Evolutionary conservation across 2,888 invertebrate species (phyloP).

Genomic region (Drosophila multiciliata): DNA sequence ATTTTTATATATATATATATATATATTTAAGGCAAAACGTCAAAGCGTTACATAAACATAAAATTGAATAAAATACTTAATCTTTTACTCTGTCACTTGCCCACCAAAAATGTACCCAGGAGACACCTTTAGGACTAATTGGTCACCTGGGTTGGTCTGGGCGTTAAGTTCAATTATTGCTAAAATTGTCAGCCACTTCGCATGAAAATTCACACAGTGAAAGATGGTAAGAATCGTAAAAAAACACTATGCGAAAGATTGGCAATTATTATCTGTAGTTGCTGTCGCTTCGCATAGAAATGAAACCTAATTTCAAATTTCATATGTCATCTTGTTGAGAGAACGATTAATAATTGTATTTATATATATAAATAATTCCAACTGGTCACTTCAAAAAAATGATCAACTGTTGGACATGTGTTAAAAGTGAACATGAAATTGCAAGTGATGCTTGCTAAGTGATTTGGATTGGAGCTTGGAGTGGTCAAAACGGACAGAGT

Average conservation of each 20-base stretch:
- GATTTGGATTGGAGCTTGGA: conserved; percentile 10
- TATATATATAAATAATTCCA: conserved; percentile 20
- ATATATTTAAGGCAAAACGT: conserved; percentile 37
- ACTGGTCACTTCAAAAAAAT: conserved; percentile 50
- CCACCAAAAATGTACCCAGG: conserved; percentile 3
- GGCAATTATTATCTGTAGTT: conserved; percentile 7
- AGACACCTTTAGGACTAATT: conserved; percentile 4
- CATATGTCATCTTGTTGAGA: conserved; percentile 76
- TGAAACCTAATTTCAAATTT: conserved; percentile 76
- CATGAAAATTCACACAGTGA: conserved; percentile 82
- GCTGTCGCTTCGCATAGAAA: conserved; percentile 4
- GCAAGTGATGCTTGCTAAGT: conserved; percentile 32
- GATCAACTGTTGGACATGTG: conserved; percentile 17
- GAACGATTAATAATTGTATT: conserved; percentile 67
- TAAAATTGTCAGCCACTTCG: conserved; percentile 65
- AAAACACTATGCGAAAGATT: conserved; percentile 42
- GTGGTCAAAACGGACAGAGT: conserved; percentile 38
- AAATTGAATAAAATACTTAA: conserved; percentile 42
- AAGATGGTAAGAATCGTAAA: conserved; percentile 84
- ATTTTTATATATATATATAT: not conserved
- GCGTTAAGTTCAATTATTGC: conserved; percentile 16
- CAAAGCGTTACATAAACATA: conserved; percentile 63
- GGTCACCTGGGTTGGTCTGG: not conserved
- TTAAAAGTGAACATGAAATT: conserved; percentile 38
- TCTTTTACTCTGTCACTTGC: conserved; percentile 2